Base-by-base conservation (phyloP, 2,888 invertebrate genomes). In the Leucoma salicis region DNA sequence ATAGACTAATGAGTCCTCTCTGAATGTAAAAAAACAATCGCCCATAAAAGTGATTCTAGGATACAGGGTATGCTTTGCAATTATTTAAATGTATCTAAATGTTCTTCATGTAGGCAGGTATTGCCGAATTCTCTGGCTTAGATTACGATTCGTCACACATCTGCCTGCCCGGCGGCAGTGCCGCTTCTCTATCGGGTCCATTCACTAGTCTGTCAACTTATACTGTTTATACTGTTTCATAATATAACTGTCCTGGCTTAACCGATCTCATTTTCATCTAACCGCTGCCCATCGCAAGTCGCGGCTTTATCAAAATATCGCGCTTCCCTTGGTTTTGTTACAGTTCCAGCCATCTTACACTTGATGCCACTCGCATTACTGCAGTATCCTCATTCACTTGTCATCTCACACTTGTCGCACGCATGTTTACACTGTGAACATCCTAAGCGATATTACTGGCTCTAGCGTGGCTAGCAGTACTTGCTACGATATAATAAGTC, bases 1-100 rank as follows among this genome's bases (percentile, higher is more conserved):
- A 82, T 84, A 84, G 78, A 82, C 70, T 74, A 78, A 78, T 78
- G 78, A 78, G 78, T 83, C 83, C 85, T 83, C 78, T 85, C 87
- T 80, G 84, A 86, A 84, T 85, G 78, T 82, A 82, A 75, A 82
- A n/a, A 84, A 80, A 82, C 82, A 78, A 90, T 88, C 85, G 91
- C 91, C 91, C 91, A 91, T 91, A 90, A 61, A 92, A 92, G 93
- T 93, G 93, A 94, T 93, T 93, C 92, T 95, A 95, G 95, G 95
- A 95, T 95, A 95, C 95, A 95, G 95, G 95, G 95, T 95, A 95
- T 94, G 95, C 94, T 95, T 95, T 95, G 94, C 95, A 94, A 94
- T 95, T 95, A 94, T 94, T 94, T 94, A 92, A 91, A 92, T 92
- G 91, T 93, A 80, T 88, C 87, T 86, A 92, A 91, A 90, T 83